Conservation (phyloP, 92 coral and sea anemone species). For the Heteractis magnifica region DNA sequence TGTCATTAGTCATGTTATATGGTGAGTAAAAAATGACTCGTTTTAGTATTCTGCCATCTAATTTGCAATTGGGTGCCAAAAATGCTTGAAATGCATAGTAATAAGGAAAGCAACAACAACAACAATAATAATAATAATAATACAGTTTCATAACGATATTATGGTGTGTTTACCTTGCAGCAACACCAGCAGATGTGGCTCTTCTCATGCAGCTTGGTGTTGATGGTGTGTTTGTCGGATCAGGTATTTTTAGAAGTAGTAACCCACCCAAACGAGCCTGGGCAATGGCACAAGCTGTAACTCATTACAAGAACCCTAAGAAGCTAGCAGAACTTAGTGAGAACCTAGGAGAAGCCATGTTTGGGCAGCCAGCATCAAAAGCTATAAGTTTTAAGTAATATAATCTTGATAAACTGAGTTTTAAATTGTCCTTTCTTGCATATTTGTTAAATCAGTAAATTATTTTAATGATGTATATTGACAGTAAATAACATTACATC, state of each 20-base stretch:
- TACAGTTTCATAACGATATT: not conserved
- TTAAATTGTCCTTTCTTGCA: not conserved
- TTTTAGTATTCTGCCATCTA: too few relatives aligned
- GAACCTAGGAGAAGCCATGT: slow-evolving; percentile 96
- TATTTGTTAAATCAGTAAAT: too few relatives aligned
- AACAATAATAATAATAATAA: not conserved
- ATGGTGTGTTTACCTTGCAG: slow-evolving; percentile 37
- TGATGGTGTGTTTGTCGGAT: slow-evolving; percentile 98
- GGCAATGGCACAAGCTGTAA: slow-evolving; percentile 99
- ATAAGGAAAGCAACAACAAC: too few relatives aligned
- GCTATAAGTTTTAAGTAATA: slow-evolving; percentile 28
- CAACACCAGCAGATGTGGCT: slow-evolving; percentile 96
- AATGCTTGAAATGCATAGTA: too few relatives aligned
- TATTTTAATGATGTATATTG: too few relatives aligned
- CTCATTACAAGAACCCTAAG: slow-evolving; percentile 89
- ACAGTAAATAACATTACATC: too few relatives aligned
- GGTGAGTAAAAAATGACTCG: too few relatives aligned
- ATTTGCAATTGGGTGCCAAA: too few relatives aligned
- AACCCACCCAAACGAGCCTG: slow-evolving; percentile 88
- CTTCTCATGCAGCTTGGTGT: slow-evolving; percentile 97
- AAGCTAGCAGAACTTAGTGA: slow-evolving; percentile 96
- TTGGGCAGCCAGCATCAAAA: slow-evolving; percentile 82
- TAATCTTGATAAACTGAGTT: not conserved
- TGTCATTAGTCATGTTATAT: too few relatives aligned
- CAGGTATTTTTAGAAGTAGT: slow-evolving; percentile 94